phyloP scores from a whole-genome alignment of 2,113 vertebrate species.

The Ursus arctos region DNA sequence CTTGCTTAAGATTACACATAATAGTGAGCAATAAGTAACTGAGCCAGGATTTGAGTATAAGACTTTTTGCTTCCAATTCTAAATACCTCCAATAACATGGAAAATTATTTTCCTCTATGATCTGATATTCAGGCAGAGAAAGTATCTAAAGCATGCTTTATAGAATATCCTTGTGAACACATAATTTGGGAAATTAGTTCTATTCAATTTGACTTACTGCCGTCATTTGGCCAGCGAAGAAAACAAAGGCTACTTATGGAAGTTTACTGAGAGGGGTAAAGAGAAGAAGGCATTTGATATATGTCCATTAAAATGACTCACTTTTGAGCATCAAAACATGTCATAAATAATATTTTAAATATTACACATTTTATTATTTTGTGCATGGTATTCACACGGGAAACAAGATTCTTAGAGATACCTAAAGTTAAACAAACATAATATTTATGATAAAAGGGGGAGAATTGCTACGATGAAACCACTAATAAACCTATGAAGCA shows the following conservation, averaged over 20 bases:
- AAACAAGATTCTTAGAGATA: not conserved
- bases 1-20: not conserved
- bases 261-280: rapidly evolving
- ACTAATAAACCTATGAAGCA: not conserved
- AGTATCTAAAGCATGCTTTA: conserved; percentile 10
- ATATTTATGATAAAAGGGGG: not conserved
- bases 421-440: not conserved
- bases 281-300: not conserved
- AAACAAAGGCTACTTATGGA: not conserved
- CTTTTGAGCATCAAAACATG: not conserved
- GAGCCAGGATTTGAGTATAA: not conserved
- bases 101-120: not conserved
- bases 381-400: not conserved
- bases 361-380: not conserved
- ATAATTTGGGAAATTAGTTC: not conserved
- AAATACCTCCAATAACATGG: not conserved
- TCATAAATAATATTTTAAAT: conserved; percentile 5
- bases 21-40: not conserved
- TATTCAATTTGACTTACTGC: not conserved
- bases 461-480: not conserved
- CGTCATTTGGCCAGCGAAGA: not conserved
- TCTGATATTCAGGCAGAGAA: not conserved
- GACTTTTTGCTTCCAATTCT: not conserved
- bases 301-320: not conserved
- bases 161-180: not conserved